phyloP scores from a whole-genome alignment of 1,140 invertebrate genomes.

The Micrasema longulum region DNA sequence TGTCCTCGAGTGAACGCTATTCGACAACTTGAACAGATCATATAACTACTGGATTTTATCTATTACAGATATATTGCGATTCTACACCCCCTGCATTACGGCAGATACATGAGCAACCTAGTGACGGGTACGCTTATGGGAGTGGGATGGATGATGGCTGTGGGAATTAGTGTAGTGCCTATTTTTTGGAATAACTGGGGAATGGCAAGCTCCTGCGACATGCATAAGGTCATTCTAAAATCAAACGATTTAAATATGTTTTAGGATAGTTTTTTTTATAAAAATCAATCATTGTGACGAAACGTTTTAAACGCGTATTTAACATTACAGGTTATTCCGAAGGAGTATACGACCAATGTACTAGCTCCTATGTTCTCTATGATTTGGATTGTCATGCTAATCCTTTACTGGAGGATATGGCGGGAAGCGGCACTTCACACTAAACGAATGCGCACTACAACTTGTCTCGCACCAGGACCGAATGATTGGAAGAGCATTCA shows the following conservation, averaged over 20 bases:
- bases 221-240: conserved; percentile 62
- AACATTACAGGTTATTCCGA: conserved; percentile 66
- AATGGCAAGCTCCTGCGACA: conserved; percentile 68
- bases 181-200: conserved; percentile 81
- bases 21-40: too few relatives aligned
- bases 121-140: conserved; percentile 71
- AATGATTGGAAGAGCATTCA: conserved; percentile 80
- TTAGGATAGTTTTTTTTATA: not conserved
- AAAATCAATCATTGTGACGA: not conserved
- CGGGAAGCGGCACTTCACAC: conserved; percentile 76
- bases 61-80: conserved; percentile 81
- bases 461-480: conserved; percentile 65
- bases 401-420: conserved; percentile 82
- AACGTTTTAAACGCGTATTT: not conserved
- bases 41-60: too few relatives aligned
- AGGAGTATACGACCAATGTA: conserved; percentile 73
- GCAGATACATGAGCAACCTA: conserved; percentile 74
- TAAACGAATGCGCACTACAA: conserved; percentile 71
- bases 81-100: conserved; percentile 83
- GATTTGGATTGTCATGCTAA: conserved; percentile 77
- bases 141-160: conserved; percentile 73
- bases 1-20: too few relatives aligned
- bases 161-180: conserved; percentile 73
- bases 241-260: too few relatives aligned
- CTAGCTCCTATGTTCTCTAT: conserved; percentile 76